Conservation (phyloP, 2,113 vertebrate genomes). For the Malurus melanocephalus region DNA sequence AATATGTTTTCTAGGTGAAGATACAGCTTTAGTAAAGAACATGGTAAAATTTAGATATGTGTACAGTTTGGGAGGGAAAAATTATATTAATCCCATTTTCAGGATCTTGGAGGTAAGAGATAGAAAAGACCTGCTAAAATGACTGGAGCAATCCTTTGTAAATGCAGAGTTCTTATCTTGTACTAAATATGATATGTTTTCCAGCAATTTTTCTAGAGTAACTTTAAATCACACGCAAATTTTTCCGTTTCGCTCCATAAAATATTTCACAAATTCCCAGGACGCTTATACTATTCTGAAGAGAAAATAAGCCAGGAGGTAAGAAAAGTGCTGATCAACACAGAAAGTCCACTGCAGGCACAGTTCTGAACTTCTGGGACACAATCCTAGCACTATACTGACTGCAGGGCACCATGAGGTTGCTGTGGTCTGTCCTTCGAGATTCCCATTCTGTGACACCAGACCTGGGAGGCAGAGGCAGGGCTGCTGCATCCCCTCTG, state of each 20-base stretch:
- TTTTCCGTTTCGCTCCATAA: not conserved
- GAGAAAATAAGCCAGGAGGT: not conserved
- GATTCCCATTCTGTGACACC: not conserved
- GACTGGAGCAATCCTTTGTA: not conserved
- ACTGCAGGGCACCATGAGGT: not conserved
- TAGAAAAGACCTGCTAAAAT: not conserved
- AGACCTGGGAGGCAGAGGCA: not conserved
- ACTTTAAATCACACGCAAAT: not conserved
- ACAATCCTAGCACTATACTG: not conserved
- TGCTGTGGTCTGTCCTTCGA: fast-evolving
- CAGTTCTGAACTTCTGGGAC: not conserved
- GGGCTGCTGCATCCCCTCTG: not conserved
- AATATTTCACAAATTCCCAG: not conserved
- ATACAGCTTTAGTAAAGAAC: not conserved
- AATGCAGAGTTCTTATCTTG: not conserved
- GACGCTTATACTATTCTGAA: not conserved
- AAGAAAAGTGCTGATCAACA: not conserved
- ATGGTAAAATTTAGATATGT: not conserved
- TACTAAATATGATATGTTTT: not conserved
- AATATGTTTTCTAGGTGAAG: not conserved
- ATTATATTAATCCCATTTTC: not conserved
- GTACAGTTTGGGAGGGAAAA: not conserved
- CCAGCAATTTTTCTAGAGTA: not conserved
- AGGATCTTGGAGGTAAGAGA: not conserved
- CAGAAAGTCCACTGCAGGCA: not conserved